Conservation (phyloP, 1,140 invertebrate genomes). For the Magallana angulata region DNA sequence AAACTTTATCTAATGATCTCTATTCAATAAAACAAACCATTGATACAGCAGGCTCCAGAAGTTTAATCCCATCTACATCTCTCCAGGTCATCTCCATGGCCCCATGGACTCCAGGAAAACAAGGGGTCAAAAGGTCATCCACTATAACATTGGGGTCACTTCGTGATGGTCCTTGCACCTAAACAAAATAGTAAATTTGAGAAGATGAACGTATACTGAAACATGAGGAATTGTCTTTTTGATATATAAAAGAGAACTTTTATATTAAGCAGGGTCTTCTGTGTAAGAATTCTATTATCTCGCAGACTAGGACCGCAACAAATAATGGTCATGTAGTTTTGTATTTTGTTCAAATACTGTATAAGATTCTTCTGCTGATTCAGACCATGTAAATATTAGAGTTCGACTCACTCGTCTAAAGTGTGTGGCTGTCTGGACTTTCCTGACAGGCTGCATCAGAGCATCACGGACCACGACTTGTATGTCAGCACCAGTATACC, state of each 20-base stretch:
- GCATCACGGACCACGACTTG: slow-evolving; percentile 98
- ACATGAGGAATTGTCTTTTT: too few species aligned
- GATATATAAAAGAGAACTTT: too few species aligned
- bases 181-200: slow-evolving; percentile 18
- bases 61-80: slow-evolving; percentile 95
- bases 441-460: slow-evolving; percentile 98
- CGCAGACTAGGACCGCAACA: too few species aligned
- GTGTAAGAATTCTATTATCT: too few species aligned
- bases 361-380: too few species aligned
- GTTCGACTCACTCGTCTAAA: slow-evolving; percentile 85
- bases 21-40: slow-evolving; percentile 84
- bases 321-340: too few species aligned
- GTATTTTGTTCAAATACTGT: too few species aligned
- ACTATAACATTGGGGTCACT: slow-evolving; percentile 89
- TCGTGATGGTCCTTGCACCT: slow-evolving; percentile 91
- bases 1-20: too few species aligned
- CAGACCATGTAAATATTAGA: too few species aligned
- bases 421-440: slow-evolving; percentile 98
- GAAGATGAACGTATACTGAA: too few species aligned
- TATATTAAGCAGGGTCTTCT: too few species aligned
- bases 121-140: slow-evolving; percentile 96
- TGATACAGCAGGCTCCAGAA: slow-evolving; percentile 96
- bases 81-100: slow-evolving; percentile 99
- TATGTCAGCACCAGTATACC: slow-evolving; percentile 92
- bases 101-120: slow-evolving; percentile 94